Evolutionary conservation across 2,797 vertebrate genomes (phyloP).

Genomic region (Staurois parvus): DNA sequence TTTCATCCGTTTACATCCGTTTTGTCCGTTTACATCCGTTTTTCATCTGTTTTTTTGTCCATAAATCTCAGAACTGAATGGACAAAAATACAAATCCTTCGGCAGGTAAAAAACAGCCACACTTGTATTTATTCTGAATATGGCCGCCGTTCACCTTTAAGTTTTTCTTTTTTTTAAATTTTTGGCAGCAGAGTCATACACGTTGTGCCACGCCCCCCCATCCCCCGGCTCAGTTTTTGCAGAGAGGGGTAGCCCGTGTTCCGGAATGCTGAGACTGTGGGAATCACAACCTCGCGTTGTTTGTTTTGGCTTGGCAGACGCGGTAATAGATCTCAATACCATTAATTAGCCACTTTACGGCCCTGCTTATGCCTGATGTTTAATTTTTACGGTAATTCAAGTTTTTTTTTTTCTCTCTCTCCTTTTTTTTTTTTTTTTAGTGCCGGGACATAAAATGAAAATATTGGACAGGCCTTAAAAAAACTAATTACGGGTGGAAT

Average conservation of each 20-base stretch:
- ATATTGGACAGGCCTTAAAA: conserved; percentile 27
- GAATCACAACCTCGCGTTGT: conserved; percentile 52
- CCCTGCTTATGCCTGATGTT: not conserved
- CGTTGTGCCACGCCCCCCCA: not conserved
- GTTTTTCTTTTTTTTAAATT: no score
- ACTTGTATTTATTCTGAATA: no score
- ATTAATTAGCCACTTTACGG: conserved; percentile 54
- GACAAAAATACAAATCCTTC: no score
- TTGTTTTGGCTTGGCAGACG: conserved; percentile 63
- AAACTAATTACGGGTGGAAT: conserved; percentile 30
- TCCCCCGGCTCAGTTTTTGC: not conserved
- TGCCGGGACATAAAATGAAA: conserved; percentile 29
- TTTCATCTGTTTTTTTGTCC: no score
- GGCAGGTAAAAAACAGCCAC: no score
- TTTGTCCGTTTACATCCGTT: no score
- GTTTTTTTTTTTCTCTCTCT: not conserved
- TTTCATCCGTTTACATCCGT: no score
- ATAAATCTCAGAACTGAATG: no score
- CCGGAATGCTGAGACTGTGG: conserved; percentile 58
- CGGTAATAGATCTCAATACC: conserved; percentile 54
- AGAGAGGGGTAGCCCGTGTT: not conserved
- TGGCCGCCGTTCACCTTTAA: no score
- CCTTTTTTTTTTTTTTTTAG: conserved; percentile 2
- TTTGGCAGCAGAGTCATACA: no score
- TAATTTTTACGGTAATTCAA: conserved; percentile 43